Evolutionary conservation across 2,113 vertebrate species (phyloP).

Genomic region (Cettia cetti): DNA sequence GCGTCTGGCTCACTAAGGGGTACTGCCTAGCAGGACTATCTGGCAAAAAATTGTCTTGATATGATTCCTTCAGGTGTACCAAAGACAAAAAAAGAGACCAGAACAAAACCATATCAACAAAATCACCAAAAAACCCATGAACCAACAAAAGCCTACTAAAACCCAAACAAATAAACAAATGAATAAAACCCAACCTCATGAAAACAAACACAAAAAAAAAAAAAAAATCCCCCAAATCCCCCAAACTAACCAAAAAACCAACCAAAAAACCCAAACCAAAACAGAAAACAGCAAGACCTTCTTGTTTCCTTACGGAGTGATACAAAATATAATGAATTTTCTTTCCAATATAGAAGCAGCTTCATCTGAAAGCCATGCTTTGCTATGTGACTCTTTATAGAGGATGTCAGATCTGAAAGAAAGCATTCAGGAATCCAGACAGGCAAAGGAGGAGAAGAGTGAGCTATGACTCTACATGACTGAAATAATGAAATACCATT

Average conservation of each 20-base stretch:
- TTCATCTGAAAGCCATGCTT: background rate
- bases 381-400: background rate
- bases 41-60: background rate
- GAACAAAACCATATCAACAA: background rate
- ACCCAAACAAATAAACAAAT: background rate
- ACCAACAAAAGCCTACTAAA: too few relatives aligned
- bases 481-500: background rate
- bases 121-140: fast-evolving
- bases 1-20: background rate
- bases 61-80: background rate
- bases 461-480: background rate
- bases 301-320: background rate
- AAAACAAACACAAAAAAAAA: background rate
- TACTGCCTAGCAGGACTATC: background rate
- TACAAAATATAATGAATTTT: background rate
- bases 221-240: too few relatives aligned
- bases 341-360: background rate
- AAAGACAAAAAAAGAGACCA: background rate
- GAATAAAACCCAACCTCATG: background rate
- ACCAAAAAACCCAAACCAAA: background rate
- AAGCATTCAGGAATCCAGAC: background rate
- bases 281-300: background rate
- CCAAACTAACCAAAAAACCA: background rate
- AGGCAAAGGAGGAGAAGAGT: background rate
- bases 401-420: background rate